Evolutionary conservation across 2,797 vertebrate species (phyloP), one percentile per base, ranked within the genome.

Genomic region (Danionella dracula): DNA sequence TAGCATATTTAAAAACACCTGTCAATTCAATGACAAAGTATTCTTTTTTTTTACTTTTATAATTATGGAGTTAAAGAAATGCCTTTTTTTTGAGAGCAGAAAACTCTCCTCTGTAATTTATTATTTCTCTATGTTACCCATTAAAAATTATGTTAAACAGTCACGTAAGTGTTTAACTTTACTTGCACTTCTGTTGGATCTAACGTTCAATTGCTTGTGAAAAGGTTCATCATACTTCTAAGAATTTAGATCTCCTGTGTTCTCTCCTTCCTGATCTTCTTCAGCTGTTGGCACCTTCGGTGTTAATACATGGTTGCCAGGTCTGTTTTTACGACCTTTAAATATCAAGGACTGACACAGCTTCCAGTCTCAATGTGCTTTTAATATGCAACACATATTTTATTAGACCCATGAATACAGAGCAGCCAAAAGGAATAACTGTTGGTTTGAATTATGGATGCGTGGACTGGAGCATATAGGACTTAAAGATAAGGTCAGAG

Each of bases 351-450:
- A 66, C 63, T 38, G 42, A 66, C 41, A 37, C 32, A 1, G 51
- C 63, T 66, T 66, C 42, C 15, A 46, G 51, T 21, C 4, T 23
- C 8, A 66, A 48, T 29, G 34, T 15, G 4, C 51, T 56, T 56
- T 65, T 66, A 56, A 66, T 66, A 56, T 66, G 51, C 51, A 66
- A 56, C 63, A 66, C 51, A 46, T 66, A 46, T 66, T 66, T 66
- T 56, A 66, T 66, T 56, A 19, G 20, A 16, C 37, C 51, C 16
- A 55, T 66, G 63, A 66, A 66, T 48, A 56, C 42, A 19, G 63
- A 56, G 55, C 12, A 9, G 53, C 51, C 51, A 13, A 66, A 48
- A 66, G 63, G 51, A 56, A 66, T 38, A 66, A 66, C 31, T 55
- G 51, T 48, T 48, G 51, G 51, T 38, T 56, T 66, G 51, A 66